Base-by-base conservation (phyloP, 1,140 invertebrate species). In the Apis dorsata region DNA sequence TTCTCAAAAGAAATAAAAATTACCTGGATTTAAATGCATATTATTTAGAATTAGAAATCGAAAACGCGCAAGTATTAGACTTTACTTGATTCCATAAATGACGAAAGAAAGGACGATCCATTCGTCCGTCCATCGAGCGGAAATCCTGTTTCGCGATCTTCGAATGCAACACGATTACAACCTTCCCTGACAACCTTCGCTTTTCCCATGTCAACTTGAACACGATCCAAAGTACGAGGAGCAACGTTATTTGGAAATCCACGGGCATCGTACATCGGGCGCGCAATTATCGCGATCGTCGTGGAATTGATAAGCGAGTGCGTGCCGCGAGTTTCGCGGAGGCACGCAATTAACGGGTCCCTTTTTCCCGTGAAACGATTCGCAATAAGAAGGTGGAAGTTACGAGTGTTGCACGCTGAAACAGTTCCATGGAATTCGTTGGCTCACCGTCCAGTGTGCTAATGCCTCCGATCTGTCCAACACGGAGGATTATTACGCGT, bases 401-500 rank as follows among this genome's bases (percentile, higher is more conserved):
- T 24, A 60, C 19, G 51, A 76, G 49, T 34, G 55, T 19, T 15
- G 12, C 34, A 19, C 55, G 57, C 24, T 74, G 70, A 59, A 83
- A 87, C 68, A 68, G 76, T 78, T 86, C 49, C 62, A 68, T 72
- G 63, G 68, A 69, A 72, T 77, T 84, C 68, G 77, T 80, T 76
- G 63, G 75, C 75, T 76, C 53, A 66, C 44, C 34, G 59, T 55
- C 21, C 60, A 19, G 60, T 28, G 79, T 65, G 79, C 71, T 74
- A 74, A 72, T 74, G 79, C 69, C 34, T 86, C 83, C 72, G 76
- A 86, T 86, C 72, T 2, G 2, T 74, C 69, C 74, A 60, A 51
- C 62, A 70, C 71, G 70, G 34, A n/a, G 59, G 79, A 81, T 86
- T 85, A 86, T 63, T 85, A 55, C 81, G 76, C 79, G 74, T 85